These are phyloP conservation scores for Drosophila busckii DNA, from an alignment of 1,140 invertebrate genomes.

Conservation along the genomic window DNA sequence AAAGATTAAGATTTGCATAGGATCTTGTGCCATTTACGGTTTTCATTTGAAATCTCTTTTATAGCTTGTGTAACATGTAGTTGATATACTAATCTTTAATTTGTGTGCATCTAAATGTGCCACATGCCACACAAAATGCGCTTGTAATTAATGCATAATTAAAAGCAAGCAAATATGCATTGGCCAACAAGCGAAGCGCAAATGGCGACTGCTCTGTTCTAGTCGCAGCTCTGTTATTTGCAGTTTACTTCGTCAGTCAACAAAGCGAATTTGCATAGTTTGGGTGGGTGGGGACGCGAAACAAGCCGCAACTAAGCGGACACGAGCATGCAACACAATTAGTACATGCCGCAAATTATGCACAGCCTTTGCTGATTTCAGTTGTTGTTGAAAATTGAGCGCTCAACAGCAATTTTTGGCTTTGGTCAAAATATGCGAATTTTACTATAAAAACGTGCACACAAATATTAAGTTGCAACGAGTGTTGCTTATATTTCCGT, in stretches of 20 bases:
- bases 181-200: slow-evolving; percentile 19
- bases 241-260: slow-evolving; percentile 2
- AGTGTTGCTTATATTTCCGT: slow-evolving; percentile 44
- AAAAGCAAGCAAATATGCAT: slow-evolving; percentile 40
- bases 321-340: slow-evolving; percentile 38
- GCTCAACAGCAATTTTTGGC: too few relatives aligned
- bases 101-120: slow-evolving; percentile 22
- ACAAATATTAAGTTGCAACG: slow-evolving; percentile 13
- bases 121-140: too few relatives aligned
- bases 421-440: too few relatives aligned
- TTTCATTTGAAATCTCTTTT: not conserved
- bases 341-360: slow-evolving; percentile 33
- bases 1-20: slow-evolving; percentile 74
- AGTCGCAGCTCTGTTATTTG: not conserved
- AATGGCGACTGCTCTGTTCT: not conserved
- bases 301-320: slow-evolving; percentile 7
- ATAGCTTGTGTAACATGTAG: not conserved
- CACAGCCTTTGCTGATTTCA: not conserved
- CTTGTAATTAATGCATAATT: slow-evolving; percentile 45
- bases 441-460: not conserved
- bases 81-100: not conserved
- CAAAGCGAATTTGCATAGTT: slow-evolving; percentile 54
- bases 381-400: too few relatives aligned
- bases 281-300: too few relatives aligned
- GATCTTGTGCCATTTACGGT: not conserved